Conservation (phyloP, 2,888 invertebrate species). For the Sisyra terminalis region DNA sequence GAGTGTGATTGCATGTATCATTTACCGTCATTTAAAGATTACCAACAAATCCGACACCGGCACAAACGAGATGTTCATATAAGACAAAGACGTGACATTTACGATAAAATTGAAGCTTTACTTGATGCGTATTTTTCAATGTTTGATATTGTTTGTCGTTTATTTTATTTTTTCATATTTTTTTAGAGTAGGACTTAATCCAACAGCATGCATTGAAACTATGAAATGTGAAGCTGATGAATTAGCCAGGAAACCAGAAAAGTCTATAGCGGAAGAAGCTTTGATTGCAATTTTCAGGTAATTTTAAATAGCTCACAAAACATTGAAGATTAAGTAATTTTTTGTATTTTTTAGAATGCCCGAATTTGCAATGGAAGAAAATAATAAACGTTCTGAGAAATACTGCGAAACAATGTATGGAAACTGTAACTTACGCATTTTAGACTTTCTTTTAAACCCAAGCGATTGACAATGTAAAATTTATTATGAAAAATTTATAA, state of each 20-base stretch:
- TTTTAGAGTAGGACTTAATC: constrained; percentile 44
- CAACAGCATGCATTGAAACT: constrained; percentile 42
- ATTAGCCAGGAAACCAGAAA: constrained; percentile 37
- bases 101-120: constrained; percentile 28
- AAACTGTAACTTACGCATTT: constrained; percentile 1
- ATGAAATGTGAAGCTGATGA: constrained; percentile 49
- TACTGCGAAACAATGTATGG: background rate
- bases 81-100: constrained; percentile 36
- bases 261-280: constrained; percentile 48
- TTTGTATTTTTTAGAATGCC: background rate
- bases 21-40: constrained; percentile 26
- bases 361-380: background rate
- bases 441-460: background rate
- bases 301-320: too few relatives aligned
- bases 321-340: too few relatives aligned
- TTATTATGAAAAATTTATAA: background rate
- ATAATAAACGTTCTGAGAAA: background rate
- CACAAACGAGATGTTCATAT: constrained; percentile 26
- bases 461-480: background rate
- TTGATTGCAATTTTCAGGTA: constrained; percentile 46
- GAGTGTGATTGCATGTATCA: constrained; percentile 42
- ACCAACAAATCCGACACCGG: constrained; percentile 18
- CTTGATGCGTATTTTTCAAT: constrained; percentile 26
- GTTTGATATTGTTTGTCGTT: background rate
- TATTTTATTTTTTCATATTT: constrained; percentile 3